Base-by-base conservation (phyloP, 2,113 vertebrate genomes). In the Solenodon paradoxus region DNA sequence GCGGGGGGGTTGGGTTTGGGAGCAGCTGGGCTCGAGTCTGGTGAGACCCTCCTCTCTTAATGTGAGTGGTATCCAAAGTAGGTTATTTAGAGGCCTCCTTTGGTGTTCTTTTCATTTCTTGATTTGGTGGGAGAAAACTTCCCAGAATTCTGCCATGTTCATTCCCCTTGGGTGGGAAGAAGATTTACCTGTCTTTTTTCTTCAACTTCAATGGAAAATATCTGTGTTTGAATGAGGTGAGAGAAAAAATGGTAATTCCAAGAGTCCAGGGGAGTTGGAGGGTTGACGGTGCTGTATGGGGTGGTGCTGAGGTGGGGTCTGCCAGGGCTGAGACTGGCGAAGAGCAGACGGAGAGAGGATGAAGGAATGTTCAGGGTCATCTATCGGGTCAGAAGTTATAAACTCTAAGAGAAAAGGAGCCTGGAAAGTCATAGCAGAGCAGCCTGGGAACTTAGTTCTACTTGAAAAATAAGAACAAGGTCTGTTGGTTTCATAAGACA, bases 291-390 rank as follows among this genome's bases (percentile, higher is more conserved):
- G 19, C 32, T 0, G 0, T 3, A 42, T 38, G 64, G 20, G 3
- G 9, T 74, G 53, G 17, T 12, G 6, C 4, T 5, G 4, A 38
- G 15, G 24, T 40, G 7, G n/a, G 6, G 5, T 13, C 24, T 26
- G 45, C 1, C 1, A 0, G 35, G 24, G 35, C 20, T 7, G 30
- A 0, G 5, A 47, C 32, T 11, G 7, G 32, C 3, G 7, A 66
- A 32, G n/a, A 5, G 24, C 0, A 3, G 84, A 13, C 49, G 0
- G 15, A 9, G 3, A 12, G 35, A 51, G n/a, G 32, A 3, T 1
- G 24, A 32, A 22, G 42, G 24, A 4, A 22, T 24, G 38, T 16
- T 7, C 49, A 38, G 45, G 57, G 6, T 26, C 2, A 5, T 16
- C 8, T 1, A 0, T 24, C 72, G 42, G 15, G 30, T 9, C 57